Conservation (phyloP, 2,888 invertebrate species). For the Hydraecia micacea region DNA sequence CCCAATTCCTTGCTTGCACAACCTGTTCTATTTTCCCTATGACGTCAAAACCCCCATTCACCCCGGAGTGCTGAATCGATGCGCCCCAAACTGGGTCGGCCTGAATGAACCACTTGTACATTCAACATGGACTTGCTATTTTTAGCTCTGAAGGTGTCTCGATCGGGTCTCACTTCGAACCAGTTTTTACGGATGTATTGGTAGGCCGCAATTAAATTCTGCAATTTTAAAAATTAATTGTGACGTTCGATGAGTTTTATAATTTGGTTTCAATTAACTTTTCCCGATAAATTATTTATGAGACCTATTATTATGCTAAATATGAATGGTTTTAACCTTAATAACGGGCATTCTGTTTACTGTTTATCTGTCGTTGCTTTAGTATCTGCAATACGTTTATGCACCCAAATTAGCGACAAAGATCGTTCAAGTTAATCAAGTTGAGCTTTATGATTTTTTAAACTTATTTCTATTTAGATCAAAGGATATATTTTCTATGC, state of each 20-base stretch:
- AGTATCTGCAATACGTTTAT: constrained; percentile 17
- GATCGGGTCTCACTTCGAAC: constrained; percentile 74
- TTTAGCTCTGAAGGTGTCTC: constrained; percentile 79
- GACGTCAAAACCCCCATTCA: constrained; percentile 88
- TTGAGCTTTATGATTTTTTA: background rate
- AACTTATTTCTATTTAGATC: background rate
- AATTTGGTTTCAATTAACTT: constrained; percentile 61
- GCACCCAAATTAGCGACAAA: constrained; percentile 7
- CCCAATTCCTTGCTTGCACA: constrained; percentile 84
- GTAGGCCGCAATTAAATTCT: constrained; percentile 75
- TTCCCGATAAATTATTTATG: constrained; percentile 45
- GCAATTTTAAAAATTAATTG: constrained; percentile 67
- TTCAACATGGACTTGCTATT: constrained; percentile 82
- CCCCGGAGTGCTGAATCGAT: constrained; percentile 86
- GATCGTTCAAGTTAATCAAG: constrained; percentile 5
- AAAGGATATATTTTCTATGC: background rate
- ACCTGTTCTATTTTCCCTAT: constrained; percentile 85
- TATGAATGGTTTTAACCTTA: constrained; percentile 26
- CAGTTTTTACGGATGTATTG: constrained; percentile 77
- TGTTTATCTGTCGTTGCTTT: constrained; percentile 5
- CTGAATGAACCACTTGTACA: constrained; percentile 86
- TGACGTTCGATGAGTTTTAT: constrained; percentile 66
- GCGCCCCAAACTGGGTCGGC: constrained; percentile 84
- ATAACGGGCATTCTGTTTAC: constrained; percentile 7
- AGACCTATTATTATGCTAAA: constrained; percentile 43